Evolutionary conservation across 2,797 vertebrate genomes (phyloP).

Genomic region (Anguilla pacifica): DNA sequence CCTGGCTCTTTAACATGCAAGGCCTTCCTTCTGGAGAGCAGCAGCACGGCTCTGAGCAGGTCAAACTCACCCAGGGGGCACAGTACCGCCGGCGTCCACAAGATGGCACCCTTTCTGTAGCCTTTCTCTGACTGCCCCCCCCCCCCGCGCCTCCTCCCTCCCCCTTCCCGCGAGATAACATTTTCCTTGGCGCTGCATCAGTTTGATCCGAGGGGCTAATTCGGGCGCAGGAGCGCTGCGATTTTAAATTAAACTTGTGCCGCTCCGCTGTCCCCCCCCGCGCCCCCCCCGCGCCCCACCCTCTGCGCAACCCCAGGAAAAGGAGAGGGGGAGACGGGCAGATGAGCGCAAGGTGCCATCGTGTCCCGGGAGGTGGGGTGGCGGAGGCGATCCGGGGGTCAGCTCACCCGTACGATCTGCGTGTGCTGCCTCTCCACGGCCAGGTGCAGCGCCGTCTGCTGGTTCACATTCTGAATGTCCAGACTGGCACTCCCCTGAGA

Average conservation of each 20-base stretch:
- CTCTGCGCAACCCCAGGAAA: not conserved
- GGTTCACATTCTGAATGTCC: conserved; percentile 98
- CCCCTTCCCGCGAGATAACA: conserved; percentile 44
- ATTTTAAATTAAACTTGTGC: conserved; percentile 52
- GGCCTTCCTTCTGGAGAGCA: not conserved
- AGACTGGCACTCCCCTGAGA: conserved; percentile 91
- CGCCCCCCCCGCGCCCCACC: conserved; percentile 31
- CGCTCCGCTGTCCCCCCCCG: conserved; percentile 42
- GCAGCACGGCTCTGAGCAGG: not conserved
- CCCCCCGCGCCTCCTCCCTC: conserved; percentile 37
- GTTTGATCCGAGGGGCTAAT: conserved; percentile 56
- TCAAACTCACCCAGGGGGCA: conserved; percentile 35
- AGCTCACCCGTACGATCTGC: conserved; percentile 93
- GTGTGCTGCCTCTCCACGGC: conserved; percentile 98
- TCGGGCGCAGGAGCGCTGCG: conserved; percentile 62
- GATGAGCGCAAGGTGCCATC: conserved; percentile 43
- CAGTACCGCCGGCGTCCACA: conserved; percentile 67
- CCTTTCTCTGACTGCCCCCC: conserved; percentile 51
- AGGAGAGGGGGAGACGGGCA: conserved; percentile 34
- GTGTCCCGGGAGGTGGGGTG: conserved; percentile 38
- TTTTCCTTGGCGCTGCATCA: conserved; percentile 53
- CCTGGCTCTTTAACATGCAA: conserved; percentile 6
- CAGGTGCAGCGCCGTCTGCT: conserved; percentile 95
- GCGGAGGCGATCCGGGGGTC: not conserved
- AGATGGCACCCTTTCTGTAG: conserved; percentile 71